Evolutionary conservation across 2,113 vertebrate genomes (phyloP), one percentile per base, ranked within the genome.

Genomic region (Pygoscelis adeliae): DNA sequence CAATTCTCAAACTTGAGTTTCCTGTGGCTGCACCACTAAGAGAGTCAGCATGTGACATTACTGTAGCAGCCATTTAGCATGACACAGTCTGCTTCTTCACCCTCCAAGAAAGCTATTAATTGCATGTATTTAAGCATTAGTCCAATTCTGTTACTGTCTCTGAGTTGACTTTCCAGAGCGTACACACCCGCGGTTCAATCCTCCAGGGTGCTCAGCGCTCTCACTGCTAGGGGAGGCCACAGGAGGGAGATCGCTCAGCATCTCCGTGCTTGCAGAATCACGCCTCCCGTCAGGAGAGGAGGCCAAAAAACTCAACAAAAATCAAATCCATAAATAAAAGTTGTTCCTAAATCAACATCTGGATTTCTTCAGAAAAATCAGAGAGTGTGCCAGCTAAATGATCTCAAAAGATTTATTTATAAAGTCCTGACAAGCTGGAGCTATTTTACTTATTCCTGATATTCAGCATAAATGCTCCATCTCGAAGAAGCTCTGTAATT

Each of bases 291-390:
- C 79, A 81, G 34, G 21, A 92, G 11, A 81, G 1, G 0, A 89
- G 25, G 84, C 73, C 79, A 95, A 94, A 65, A 86, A 40, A 76
- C 52, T 86, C 87, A 76, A 62, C 69, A 84, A 84, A 88, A 93
- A 93, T 67, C 67, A 90, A 93, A 92, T 52, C 79, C 83, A 87
- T 61, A 92, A 96, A 95, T 65, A 94, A 59, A 92, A 93, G 42
- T 29, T 69, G 65, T 46, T 95, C 89, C 80, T 95, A 90, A 95
- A 92, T 67, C 94, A 96, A 89, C 94, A 95, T 89, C 86, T 97
- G 86, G 63, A 82, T 59, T 90, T 88, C 71, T 96, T 92, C 82
- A 86, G 76, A 77, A 94, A 94, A 87, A 86, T 32, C 40, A 80
- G 38, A 73, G 10, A 36, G 36, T 2, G 0, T 13, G 44, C 81